Conservation (phyloP, 1,140 invertebrate species). For the Ericerus pela region DNA sequence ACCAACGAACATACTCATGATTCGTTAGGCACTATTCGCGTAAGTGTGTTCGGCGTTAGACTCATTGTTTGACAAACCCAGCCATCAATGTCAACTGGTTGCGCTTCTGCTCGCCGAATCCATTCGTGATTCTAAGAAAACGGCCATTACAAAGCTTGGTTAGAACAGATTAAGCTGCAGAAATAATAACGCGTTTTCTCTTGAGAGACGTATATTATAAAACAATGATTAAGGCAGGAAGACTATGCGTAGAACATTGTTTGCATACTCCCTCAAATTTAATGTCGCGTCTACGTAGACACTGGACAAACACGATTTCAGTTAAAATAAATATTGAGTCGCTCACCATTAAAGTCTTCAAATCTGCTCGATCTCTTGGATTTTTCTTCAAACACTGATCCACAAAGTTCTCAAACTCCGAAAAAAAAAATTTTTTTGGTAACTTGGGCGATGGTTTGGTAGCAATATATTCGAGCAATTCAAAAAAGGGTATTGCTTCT, state of each 20-base stretch:
- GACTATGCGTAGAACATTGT: too few relatives aligned
- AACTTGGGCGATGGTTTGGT: constrained; percentile 93
- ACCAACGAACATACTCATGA: constrained; percentile 18
- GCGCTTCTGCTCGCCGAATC: constrained; percentile 74
- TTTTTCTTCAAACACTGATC: constrained; percentile 92
- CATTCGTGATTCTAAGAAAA: constrained; percentile 71
- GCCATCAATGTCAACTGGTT: constrained; percentile 81
- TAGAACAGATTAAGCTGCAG: neutral
- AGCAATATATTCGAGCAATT: constrained; percentile 96
- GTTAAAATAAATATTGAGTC: constrained; percentile 14
- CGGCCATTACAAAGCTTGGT: constrained; percentile 14
- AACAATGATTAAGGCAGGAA: too few relatives aligned
- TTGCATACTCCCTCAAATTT: too few relatives aligned
- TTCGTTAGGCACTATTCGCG: constrained; percentile 25
- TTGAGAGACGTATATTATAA: too few relatives aligned
- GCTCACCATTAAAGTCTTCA: constrained; percentile 81
- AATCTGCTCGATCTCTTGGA: constrained; percentile 80
- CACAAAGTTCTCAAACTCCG: constrained; percentile 89
- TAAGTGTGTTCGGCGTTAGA: constrained; percentile 53
- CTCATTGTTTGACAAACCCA: constrained; percentile 88
- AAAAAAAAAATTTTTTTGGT: constrained; percentile 74
- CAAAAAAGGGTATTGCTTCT: constrained; percentile 98
- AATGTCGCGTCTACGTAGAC: too few relatives aligned
- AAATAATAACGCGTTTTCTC: too few relatives aligned
- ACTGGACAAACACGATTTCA: neutral